phyloP scores from a whole-genome alignment of 1,140 invertebrate genomes.

The Neotoxoptera formosana region DNA sequence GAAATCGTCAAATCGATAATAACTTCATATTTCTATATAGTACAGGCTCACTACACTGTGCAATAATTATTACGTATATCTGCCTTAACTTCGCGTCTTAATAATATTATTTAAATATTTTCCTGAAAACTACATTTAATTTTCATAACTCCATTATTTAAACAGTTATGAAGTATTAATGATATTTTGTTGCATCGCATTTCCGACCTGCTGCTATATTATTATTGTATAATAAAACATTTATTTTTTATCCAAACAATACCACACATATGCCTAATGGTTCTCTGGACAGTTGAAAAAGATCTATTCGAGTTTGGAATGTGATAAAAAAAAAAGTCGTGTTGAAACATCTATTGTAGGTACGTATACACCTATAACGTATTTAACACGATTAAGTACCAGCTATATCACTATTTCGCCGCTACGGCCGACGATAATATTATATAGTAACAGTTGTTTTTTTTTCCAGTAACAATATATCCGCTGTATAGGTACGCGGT shows the following conservation, averaged over 20 bases:
- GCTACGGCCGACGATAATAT: background rate
- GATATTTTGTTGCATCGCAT: background rate
- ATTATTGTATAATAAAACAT: background rate
- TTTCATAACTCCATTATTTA: background rate
- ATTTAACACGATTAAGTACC: background rate
- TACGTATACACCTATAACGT: background rate
- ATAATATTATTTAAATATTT: background rate
- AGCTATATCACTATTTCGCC: background rate
- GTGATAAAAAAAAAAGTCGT: background rate
- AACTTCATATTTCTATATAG: background rate
- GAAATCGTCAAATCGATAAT: background rate
- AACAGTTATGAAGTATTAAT: background rate
- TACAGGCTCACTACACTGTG: background rate
- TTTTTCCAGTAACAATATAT: background rate
- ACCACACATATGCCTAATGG: background rate
- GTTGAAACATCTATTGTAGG: background rate
- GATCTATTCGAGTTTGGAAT: background rate
- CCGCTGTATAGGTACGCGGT: background rate
- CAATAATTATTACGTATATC: background rate
- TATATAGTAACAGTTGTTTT: slow-evolving; percentile 29
- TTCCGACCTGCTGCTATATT: background rate
- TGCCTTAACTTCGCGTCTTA: background rate
- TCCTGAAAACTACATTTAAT: background rate
- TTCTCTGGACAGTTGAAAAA: background rate
- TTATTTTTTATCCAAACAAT: background rate